Base-by-base conservation (phyloP, 2,797 vertebrate genomes). In the Myotis vivesi region DNA sequence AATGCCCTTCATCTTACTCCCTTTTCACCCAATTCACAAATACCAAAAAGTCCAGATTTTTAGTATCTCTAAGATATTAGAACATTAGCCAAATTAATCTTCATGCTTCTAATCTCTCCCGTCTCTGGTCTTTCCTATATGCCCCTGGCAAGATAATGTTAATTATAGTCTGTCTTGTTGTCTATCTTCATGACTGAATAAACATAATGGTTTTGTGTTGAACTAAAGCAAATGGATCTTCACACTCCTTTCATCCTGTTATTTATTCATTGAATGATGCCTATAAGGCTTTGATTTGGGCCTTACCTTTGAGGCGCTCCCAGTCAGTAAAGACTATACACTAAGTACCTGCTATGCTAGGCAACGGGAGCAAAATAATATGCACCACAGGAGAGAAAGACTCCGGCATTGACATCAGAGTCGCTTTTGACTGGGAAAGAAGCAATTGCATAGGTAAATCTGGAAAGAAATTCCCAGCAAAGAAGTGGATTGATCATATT, bases 11-110 rank as follows among this genome's bases (percentile, higher is more conserved):
- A 44, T 68, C 72, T 13, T 79, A 46, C 62, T 85, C 36, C 44
- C 6, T 33, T 44, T 88, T 64, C 36, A 55, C 41, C 30, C 5
- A 41, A 49, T 94, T 95, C 72, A 88, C 20, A 92, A 94, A 92
- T 33, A 90, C 72, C 10, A 33, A 22, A 57, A 64, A n/a, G 41
- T n/a, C 49, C 64, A 66, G 11, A 68, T 69, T 62, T 91, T 36
- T 30, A 76, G 9, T 51, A 19, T 0, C 8, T 30, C 46, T 59
- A 15, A 64, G 17, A 23, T 30, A 72, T 25, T n/a, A 59, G n/a
- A 83, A 3, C n/a, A 83, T 25, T 28, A 76, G 41, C 4, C 64
- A 80, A 22, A 57, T 33, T 77, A 20, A 16, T 36, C 44, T 55
- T 16, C 5, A 36, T 49, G 8, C 11, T 59, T 75, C 23, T 2